Evolutionary conservation across 2,888 invertebrate genomes (phyloP).

Genomic region (Caenorhabditis sp.): DNA sequence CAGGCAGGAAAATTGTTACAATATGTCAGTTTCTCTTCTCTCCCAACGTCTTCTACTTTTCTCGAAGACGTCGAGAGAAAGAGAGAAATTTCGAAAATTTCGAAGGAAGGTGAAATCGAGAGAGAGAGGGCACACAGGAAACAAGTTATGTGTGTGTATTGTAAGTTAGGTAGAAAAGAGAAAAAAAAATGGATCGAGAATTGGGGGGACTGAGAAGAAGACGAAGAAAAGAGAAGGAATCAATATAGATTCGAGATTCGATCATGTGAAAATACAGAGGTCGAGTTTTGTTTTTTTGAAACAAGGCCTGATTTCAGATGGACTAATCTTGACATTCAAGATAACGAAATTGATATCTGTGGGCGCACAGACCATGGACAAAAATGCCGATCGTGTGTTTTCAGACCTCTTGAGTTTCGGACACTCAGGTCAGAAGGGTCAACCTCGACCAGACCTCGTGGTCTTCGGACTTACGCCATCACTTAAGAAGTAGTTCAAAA

Average conservation of each 20-base stretch:
- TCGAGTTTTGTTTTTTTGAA: not conserved
- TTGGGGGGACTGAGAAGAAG: not conserved
- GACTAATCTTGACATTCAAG: too few species aligned
- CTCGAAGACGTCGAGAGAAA: constrained; percentile 13
- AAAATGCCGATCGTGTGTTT: too few species aligned
- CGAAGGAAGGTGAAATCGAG: not conserved
- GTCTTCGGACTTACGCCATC: too few species aligned
- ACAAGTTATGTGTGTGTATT: constrained; percentile 25
- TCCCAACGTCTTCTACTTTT: not conserved
- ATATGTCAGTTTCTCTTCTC: not conserved
- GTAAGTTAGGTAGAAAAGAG: constrained; percentile 23
- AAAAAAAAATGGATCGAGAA: constrained; percentile 22
- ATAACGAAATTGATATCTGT: too few species aligned
- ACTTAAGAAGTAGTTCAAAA: too few species aligned
- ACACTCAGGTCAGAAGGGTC: too few species aligned
- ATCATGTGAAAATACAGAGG: not conserved
- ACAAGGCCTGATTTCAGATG: not conserved
- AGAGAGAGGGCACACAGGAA: constrained; percentile 14
- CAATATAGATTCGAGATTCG: constrained; percentile 13
- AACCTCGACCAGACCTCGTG: too few species aligned
- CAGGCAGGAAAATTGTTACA: constrained; percentile 21
- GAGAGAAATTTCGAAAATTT: constrained; percentile 30
- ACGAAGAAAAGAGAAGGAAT: not conserved
- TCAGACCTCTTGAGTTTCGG: too few species aligned
- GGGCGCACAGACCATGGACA: too few species aligned